These are phyloP conservation scores for Hyaena hyaena DNA, from an alignment of 2,113 vertebrate genomes.

Conservation along the genomic window DNA sequence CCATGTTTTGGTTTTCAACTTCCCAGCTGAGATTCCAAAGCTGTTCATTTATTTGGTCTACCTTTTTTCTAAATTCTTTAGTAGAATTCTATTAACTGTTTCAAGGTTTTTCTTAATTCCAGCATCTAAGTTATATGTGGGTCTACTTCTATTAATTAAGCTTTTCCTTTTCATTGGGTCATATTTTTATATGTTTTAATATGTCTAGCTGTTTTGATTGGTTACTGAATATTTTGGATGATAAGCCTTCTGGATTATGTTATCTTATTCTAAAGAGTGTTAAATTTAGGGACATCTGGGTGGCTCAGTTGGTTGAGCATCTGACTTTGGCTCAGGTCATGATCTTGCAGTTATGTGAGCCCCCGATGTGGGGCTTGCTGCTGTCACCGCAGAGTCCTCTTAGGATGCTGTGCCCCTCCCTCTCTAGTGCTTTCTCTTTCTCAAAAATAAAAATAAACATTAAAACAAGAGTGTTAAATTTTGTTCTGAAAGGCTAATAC, in stretches of 20 bases:
- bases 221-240: background rate
- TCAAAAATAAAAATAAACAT: too few species aligned
- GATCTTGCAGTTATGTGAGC: too few species aligned
- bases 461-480: background rate
- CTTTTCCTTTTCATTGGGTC: background rate
- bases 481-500: background rate
- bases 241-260: background rate
- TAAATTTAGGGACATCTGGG: too few species aligned
- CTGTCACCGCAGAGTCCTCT: too few species aligned
- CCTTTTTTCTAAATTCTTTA: background rate
- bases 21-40: background rate
- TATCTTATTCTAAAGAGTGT: background rate
- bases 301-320: too few species aligned
- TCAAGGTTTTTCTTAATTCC: background rate
- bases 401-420: too few species aligned
- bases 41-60: background rate
- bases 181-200: background rate
- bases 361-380: too few species aligned
- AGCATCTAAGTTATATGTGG: background rate
- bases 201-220: background rate
- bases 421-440: too few species aligned
- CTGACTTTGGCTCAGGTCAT: too few species aligned
- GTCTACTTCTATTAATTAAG: background rate
- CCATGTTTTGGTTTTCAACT: background rate
- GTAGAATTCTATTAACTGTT: background rate